Percentiles rank a stretch among this genome's conserved stretches.
Conservation (phyloP, 2,888 invertebrate species). For the Drosophila maculinotata region DNA sequence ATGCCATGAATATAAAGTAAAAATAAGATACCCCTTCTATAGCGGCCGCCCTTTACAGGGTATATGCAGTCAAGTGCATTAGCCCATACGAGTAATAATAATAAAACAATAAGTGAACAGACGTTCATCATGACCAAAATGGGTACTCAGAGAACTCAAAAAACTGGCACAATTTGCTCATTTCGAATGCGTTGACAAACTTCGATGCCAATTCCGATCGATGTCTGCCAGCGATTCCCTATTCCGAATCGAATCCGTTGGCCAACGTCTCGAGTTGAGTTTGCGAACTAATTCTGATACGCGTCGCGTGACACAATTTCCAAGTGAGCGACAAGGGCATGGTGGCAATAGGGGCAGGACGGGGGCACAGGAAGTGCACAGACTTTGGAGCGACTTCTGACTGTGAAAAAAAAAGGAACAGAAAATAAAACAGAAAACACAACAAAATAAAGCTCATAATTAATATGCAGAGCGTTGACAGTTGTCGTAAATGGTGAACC, state of each 20-base stretch:
- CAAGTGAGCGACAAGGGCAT: slow-evolving; percentile 19
- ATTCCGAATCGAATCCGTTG: slow-evolving; percentile 36
- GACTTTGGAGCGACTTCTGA: slow-evolving; percentile 49
- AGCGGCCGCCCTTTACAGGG: slow-evolving; percentile 5
- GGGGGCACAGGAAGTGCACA: slow-evolving; percentile 62
- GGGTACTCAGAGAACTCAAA: slow-evolving; percentile 29
- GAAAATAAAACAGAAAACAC: neutral
- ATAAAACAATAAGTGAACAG: slow-evolving; percentile 24
- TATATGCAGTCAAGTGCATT: slow-evolving; percentile 39
- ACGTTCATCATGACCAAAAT: slow-evolving; percentile 20
- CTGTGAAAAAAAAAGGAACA: slow-evolving; percentile 15
- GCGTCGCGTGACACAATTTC: slow-evolving; percentile 72
- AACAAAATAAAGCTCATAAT: slow-evolving; percentile 41
- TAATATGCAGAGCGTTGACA: slow-evolving; percentile 74
- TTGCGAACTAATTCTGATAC: slow-evolving; percentile 59
- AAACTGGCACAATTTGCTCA: slow-evolving; percentile 68
- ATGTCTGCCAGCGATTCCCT: slow-evolving; percentile 21
- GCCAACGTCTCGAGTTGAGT: slow-evolving; percentile 16
- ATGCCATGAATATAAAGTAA: too few species aligned
- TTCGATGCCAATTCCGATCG: slow-evolving; percentile 12
- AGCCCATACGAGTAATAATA: slow-evolving; percentile 11
- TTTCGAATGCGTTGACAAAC: slow-evolving; percentile 49
- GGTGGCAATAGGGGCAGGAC: neutral
- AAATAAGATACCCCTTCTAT: neutral
- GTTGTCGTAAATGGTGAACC: slow-evolving; percentile 69